Evolutionary conservation across 1,140 invertebrate species (phyloP).

Genomic region (Micrasema longulum): DNA sequence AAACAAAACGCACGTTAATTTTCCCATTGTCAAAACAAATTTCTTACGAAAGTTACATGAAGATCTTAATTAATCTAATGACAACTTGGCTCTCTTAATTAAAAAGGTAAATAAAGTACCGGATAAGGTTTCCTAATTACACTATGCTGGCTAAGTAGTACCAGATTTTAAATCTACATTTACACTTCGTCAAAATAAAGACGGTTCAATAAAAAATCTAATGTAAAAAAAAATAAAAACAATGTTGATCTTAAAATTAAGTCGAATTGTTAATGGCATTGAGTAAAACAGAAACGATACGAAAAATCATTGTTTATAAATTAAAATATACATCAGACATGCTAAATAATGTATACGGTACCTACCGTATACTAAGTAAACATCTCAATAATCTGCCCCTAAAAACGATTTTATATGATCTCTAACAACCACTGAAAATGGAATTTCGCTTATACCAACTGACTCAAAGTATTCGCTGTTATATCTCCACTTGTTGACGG

Average conservation of each 20-base stretch:
- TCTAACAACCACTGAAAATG: background rate
- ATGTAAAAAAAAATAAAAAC: conserved; percentile 32
- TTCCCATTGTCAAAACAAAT: background rate
- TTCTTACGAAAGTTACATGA: background rate
- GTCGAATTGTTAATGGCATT: conserved; percentile 5
- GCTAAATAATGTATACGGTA: conserved; percentile 18
- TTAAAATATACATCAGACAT: conserved; percentile 6
- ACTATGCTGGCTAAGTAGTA: too few species aligned
- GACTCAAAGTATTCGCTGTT: background rate
- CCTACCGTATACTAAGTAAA: conserved; percentile 23
- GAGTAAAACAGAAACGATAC: background rate
- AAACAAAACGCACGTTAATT: background rate
- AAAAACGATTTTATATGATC: background rate
- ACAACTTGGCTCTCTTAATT: conserved; percentile 27
- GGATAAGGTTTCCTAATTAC: conserved; percentile 13
- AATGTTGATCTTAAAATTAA: conserved; percentile 16
- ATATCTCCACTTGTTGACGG: background rate
- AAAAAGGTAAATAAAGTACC: conserved; percentile 19
- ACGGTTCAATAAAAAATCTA: background rate
- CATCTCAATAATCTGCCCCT: conserved; percentile 30
- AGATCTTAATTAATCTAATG: conserved; percentile 5
- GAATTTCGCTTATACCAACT: background rate
- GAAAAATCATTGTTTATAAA: background rate
- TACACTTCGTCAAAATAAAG: conserved; percentile 8
- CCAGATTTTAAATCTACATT: conserved; percentile 8